Conservation (phyloP, 2,888 invertebrate species). For the Autographa gamma region DNA sequence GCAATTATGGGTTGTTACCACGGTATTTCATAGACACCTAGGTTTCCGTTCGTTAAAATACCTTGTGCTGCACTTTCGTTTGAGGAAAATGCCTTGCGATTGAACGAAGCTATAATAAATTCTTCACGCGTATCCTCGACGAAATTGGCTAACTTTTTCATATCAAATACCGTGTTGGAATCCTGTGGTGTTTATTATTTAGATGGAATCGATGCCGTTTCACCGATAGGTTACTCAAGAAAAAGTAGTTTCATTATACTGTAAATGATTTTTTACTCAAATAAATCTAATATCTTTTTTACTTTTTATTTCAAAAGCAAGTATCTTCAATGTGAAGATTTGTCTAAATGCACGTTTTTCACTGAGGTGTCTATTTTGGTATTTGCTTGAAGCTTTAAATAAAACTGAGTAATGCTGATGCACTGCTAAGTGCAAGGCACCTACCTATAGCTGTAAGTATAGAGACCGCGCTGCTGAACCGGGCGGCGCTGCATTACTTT, state of each 20-base stretch:
- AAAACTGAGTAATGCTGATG: neutral
- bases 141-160: conserved; percentile 33
- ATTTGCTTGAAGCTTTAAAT: neutral
- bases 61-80: conserved; percentile 39
- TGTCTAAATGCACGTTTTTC: neutral
- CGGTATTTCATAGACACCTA: conserved; percentile 20
- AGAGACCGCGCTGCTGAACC: neutral
- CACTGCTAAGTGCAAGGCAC: neutral
- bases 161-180: conserved; percentile 1
- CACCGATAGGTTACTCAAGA: no score
- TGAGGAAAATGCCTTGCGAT: conserved; percentile 32
- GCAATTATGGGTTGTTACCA: conserved; percentile 41
- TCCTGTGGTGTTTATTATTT: neutral
- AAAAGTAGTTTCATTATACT: no score
- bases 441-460: neutral
- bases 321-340: neutral
- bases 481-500: no score
- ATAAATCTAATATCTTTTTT: no score
- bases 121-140: conserved; percentile 16
- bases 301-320: no score
- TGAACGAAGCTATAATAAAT: conserved; percentile 14
- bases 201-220: neutral
- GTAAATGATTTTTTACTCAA: no score
- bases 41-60: conserved; percentile 43
- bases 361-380: neutral